These are phyloP conservation scores for Pseudochaenichthys georgianus DNA, from an alignment of 2,797 vertebrate species.

Conservation along the genomic window DNA sequence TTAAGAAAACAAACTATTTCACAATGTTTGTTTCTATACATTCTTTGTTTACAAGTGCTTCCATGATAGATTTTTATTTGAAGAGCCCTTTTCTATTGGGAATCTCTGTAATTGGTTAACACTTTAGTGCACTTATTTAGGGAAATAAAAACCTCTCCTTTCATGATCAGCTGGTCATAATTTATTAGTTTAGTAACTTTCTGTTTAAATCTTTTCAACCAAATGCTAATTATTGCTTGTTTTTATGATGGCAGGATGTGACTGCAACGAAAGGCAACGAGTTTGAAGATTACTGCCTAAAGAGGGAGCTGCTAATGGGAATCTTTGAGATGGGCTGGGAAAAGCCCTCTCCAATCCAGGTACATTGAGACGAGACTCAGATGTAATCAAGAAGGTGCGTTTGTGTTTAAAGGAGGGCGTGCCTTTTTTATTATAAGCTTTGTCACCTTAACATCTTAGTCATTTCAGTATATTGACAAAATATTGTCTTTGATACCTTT, in stretches of 20 bases:
- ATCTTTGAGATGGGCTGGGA: conserved; percentile 99
- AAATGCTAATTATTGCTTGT: too few relatives aligned
- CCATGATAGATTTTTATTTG: too few relatives aligned
- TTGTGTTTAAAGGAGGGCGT: background rate
- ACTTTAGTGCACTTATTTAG: background rate
- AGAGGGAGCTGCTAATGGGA: conserved; percentile 99
- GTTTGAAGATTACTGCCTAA: conserved; percentile 99
- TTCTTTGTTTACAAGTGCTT: background rate
- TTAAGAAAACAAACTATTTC: too few relatives aligned
- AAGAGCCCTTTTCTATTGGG: background rate
- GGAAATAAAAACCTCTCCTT: background rate
- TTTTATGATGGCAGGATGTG: conserved; percentile 85
- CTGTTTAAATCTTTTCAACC: background rate
- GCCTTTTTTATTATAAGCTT: background rate
- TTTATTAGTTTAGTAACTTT: background rate
- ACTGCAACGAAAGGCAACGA: conserved; percentile 99
- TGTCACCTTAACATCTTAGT: background rate
- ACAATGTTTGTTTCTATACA: background rate
- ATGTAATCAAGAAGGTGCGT: background rate
- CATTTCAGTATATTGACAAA: background rate
- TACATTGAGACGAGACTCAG: conserved; percentile 58
- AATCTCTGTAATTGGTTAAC: background rate
- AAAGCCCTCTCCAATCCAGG: conserved; percentile 99
- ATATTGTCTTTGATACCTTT: background rate
- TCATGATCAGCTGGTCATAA: background rate